Evolutionary conservation across 2,797 vertebrate genomes (phyloP), one percentile per base, ranked within the genome.

Genomic region (Acanthurus leucopareius): DNA sequence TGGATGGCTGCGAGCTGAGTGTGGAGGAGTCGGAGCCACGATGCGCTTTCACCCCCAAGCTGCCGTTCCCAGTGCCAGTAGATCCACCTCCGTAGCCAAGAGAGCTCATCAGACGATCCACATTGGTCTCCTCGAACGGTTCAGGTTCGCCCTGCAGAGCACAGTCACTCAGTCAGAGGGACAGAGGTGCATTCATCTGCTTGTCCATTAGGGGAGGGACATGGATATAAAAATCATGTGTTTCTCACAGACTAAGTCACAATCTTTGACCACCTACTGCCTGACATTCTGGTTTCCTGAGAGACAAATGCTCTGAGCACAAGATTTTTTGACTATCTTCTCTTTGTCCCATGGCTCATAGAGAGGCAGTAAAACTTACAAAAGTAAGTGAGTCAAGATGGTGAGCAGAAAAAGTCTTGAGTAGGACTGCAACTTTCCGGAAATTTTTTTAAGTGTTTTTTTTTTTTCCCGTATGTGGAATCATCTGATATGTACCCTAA

Each of bases 1-100:
- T 98, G 89, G 98, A 99, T 0, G 98, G 98, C 95, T 99, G 97
- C 1, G 98, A 99, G 95, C 98, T 99, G 86, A 99, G 94, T 1
- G 98, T 98, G 82, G 98, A 99, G 0, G 98, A 98, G 93, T 99
- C 97, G 0, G 98, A 99, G 80, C 93, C 92, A 1, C 92, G 89
- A 91, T 99, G 98, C 87, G 97, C 98, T 87, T 97, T 99, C 82
- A 95, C 94, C 88, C 96, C 97, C 8, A 96, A 88, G 80, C 92
- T 94, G 79, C 92, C 83, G n/a, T 81, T 94, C 10, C 91, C 90
- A 1, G 89, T 93, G 71, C 91, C 91, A 13, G 88, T 92, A 7
- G 92, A 93, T 53, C 90, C 93, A 1, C 95, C 90, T 53, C 93
- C 66, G 0, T 96, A 98, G 61, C 95, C 96, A 84, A 97, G 94